Evolutionary conservation across 2,113 vertebrate species (phyloP), one percentile per base, ranked within the genome.

Genomic region (Perognathus longimembris): DNA sequence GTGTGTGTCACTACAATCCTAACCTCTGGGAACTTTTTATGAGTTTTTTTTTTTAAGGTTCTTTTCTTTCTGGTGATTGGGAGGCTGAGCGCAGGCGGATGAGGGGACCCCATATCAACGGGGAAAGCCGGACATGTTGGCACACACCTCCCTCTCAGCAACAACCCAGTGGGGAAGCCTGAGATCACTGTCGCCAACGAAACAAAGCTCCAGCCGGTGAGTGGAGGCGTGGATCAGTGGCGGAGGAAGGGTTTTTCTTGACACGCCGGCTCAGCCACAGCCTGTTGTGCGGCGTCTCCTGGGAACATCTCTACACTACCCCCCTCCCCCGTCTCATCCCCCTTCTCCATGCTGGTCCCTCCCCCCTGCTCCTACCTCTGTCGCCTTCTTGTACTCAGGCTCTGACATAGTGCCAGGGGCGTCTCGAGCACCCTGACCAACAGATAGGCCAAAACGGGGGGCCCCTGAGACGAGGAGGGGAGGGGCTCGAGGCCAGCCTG

Each of bases 371-470:
- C 18, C 57, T 79, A 18, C 45, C 42, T 74, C 34, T 59, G 70
- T 38, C 67, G 76, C 45, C 70, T 92, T 32, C 21, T 1, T 36
- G 34, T 75, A 92, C 42, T 45, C 69, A 85, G 45, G 54, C 42
- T 69, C 76, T 14, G 77, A 61, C 10, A 40, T 0, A n/a, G 59
- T 61, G 30, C 36, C 24, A 75, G 71, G 42, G 82, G 85, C 82
- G 84, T 90, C 54, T 9, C 42, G 26, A 85, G 36, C 6, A 91
- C 28, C 73, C 69, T 92, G 42, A 93, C 12, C 91, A 45, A 85
- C 54, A 75, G 34, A 45, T 74, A 88, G n/a, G n/a, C n/a, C n/a
- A n/a, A n/a, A n/a, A n/a, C n/a, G n/a, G n/a, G n/a, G n/a, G n/a
- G n/a, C n/a, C n/a, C 10, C 22, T 42, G 71, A 73, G 24, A 36